Conservation (phyloP, 1,140 invertebrate species). For the Panagrolaimus sp. region DNA sequence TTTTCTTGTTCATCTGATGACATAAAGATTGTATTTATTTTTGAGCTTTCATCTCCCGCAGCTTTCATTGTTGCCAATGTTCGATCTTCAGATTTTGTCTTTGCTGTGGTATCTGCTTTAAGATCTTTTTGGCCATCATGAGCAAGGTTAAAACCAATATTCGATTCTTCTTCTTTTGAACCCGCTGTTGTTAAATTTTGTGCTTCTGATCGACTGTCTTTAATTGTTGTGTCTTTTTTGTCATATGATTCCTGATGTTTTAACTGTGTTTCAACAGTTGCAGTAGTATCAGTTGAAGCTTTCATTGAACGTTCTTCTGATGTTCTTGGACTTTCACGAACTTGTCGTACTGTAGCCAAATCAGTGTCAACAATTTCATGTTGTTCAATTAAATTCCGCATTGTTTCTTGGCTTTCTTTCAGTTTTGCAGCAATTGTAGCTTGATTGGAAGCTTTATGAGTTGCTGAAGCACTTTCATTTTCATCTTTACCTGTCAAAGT, state of each 20-base stretch:
- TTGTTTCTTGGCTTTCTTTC: too few relatives aligned
- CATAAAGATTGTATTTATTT: not conserved
- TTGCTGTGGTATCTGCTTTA: too few relatives aligned
- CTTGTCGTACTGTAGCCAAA: too few relatives aligned
- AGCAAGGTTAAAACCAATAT: too few relatives aligned
- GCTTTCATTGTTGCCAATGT: not conserved
- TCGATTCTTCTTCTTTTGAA: too few relatives aligned
- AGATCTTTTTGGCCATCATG: too few relatives aligned
- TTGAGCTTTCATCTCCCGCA: not conserved
- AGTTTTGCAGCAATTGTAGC: not conserved
- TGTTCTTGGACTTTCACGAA: too few relatives aligned
- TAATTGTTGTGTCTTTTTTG: too few relatives aligned
- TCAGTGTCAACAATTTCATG: too few relatives aligned
- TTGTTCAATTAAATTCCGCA: too few relatives aligned
- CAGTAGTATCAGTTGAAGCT: conserved; percentile 19
- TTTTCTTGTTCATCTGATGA: not conserved
- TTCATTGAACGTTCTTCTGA: not conserved
- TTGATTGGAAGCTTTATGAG: not conserved
- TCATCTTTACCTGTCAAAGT: not conserved
- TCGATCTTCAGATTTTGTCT: not conserved
- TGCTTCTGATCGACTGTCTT: too few relatives aligned
- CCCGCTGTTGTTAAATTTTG: too few relatives aligned
- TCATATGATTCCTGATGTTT: conserved; percentile 3
- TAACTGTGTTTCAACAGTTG: conserved; percentile 9
- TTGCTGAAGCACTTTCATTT: not conserved